Conservation (phyloP, 2,888 invertebrate genomes). For the Cyclophora albipunctata region DNA sequence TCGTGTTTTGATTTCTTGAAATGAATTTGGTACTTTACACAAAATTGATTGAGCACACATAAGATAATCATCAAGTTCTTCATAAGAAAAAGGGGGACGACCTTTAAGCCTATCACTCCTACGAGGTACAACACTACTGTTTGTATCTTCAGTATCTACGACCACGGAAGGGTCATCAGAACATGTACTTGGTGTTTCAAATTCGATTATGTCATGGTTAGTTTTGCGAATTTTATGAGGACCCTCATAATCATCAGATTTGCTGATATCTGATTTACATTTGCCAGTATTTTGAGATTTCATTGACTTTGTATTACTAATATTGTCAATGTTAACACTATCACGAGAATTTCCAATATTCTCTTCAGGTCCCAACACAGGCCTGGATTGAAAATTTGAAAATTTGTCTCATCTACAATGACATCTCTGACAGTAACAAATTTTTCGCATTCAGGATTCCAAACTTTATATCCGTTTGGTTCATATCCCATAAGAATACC, state of each 20-base stretch:
- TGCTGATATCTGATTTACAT: conserved; percentile 8
- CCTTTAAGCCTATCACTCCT: conserved; percentile 14
- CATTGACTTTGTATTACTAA: conserved; percentile 3
- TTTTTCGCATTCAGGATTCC: conserved; percentile 22
- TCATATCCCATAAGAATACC: conserved; percentile 32
- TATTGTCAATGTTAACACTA: conserved; percentile 9
- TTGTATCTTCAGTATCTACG: background rate
- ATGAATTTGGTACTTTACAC: background rate
- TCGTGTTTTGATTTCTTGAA: background rate
- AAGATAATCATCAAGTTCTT: background rate
- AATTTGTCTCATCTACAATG: conserved; percentile 33
- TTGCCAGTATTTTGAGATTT: conserved; percentile 5
- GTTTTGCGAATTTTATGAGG: conserved; percentile 7
- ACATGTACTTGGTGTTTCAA: conserved; percentile 1
- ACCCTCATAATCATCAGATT: conserved; percentile 7
- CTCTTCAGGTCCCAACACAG: conserved; percentile 2
- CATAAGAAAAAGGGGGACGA: background rate
- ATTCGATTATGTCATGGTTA: conserved; percentile 3
- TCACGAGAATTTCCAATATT: conserved; percentile 7
- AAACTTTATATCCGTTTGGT: conserved; percentile 37
- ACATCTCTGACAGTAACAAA: conserved; percentile 32
- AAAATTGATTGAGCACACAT: background rate
- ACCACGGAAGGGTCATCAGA: no score
- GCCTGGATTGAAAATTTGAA: conserved; percentile 23
- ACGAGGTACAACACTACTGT: background rate